Conservation (phyloP, 2,888 invertebrate species). For the Zeuzera pyrina region DNA sequence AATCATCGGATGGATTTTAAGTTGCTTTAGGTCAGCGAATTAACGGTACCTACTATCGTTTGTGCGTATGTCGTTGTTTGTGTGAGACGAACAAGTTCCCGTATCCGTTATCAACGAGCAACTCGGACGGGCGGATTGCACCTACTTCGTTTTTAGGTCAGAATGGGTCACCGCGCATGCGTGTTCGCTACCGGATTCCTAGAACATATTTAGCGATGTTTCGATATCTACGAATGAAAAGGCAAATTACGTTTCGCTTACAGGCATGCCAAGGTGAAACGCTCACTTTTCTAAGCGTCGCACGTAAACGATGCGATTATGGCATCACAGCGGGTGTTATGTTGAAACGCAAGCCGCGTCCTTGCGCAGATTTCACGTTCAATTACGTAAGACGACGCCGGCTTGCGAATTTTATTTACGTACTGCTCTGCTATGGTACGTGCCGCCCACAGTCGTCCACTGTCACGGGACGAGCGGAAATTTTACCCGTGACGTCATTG, state of each 20-base stretch:
- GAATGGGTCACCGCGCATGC: slow-evolving; percentile 69
- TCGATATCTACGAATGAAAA: slow-evolving; percentile 59
- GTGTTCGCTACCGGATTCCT: slow-evolving; percentile 42
- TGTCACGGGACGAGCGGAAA: slow-evolving; percentile 23
- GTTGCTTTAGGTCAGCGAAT: slow-evolving; percentile 26
- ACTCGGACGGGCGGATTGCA: slow-evolving; percentile 45
- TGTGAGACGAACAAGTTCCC: slow-evolving; percentile 51
- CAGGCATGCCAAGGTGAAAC: slow-evolving; percentile 62
- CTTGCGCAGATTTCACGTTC: slow-evolving; percentile 65
- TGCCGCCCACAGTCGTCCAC: slow-evolving; percentile 17
- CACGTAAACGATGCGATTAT: slow-evolving; percentile 61
- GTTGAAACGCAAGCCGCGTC: slow-evolving; percentile 52
- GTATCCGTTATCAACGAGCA: slow-evolving; percentile 58
- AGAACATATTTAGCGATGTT: slow-evolving; percentile 48
- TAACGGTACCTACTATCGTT: slow-evolving; percentile 46
- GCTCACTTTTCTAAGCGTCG: slow-evolving; percentile 65
- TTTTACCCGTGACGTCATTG: slow-evolving; percentile 61
- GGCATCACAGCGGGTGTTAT: slow-evolving; percentile 50
- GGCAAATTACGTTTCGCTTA: slow-evolving; percentile 46
- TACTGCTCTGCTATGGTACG: slow-evolving; percentile 31
- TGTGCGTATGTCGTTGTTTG: slow-evolving; percentile 30
- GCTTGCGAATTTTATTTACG: slow-evolving; percentile 44
- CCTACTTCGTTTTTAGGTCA: slow-evolving; percentile 65
- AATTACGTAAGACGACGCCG: slow-evolving; percentile 44
- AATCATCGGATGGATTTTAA: no score